Evolutionary conservation across 2,888 invertebrate species (phyloP), one percentile per base, ranked within the genome.

Genomic region (Metopia argyrocephala): DNA sequence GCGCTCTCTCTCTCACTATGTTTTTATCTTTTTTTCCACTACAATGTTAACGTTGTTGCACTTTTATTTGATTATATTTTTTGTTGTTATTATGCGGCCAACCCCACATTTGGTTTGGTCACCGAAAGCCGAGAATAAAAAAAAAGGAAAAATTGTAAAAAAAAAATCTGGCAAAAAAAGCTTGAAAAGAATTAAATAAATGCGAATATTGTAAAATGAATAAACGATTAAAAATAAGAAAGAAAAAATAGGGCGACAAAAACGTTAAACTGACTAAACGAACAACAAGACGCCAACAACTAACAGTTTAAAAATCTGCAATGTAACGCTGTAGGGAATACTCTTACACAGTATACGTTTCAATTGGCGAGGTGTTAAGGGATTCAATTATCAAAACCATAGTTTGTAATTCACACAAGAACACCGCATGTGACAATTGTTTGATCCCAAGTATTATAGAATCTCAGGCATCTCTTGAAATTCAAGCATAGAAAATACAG

Each of bases 61-160:
- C 57, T 76, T 65, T 70, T 59, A 31, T 65, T 20, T 31, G 15
- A 21, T 9, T 18, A 25, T 20, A 48, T 21, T 9, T 52, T 18
- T 15, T 57, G 45, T 57, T 69, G 57, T 68, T 76, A 68, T 75
- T 79, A 70, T 79, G 75, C 62, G 62, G 71, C 66, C 76, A 79
- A 79, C 65, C 76, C 66, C 48, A 38, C 61, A 56, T 65, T 75
- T 71, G 69, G 69, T 75, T 74, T 69, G 48, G 54, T 23, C 12
- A n/a, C 5, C 21, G 20, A 18, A 25, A 4, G 50, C 21, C 59
- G 20, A 64, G 45, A 59, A 28, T 50, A 57, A 46, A 20, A 61
- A 54, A 31, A 4, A 31, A 56, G 38, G 50, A 25, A 12, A 12
- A 12, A 12, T 38, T 38, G 9, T 38, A 3, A 0, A 12, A 12